phyloP scores from a whole-genome alignment of 2,888 invertebrate species.

The Augochlorella aurata region DNA sequence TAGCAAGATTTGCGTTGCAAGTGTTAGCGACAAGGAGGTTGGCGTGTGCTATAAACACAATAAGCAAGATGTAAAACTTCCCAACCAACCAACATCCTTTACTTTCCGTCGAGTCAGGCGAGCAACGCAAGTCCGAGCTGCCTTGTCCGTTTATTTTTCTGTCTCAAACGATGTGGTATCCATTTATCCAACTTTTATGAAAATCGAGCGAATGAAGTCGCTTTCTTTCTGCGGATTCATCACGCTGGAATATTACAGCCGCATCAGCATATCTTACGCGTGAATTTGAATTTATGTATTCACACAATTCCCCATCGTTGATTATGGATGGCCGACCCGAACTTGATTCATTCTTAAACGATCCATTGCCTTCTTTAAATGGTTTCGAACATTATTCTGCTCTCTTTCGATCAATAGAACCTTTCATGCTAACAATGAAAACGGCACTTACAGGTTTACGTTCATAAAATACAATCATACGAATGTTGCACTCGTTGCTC shows the following conservation, averaged over 20 bases:
- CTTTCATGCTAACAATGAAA: background rate
- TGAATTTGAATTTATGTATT: background rate
- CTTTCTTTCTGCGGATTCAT: background rate
- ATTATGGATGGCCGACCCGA: background rate
- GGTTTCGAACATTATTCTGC: background rate
- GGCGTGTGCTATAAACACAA: background rate
- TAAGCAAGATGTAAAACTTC: background rate
- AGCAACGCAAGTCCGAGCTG: background rate
- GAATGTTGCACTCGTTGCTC: background rate
- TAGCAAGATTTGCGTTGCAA: background rate
- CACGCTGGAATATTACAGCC: background rate
- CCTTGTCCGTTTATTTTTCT: background rate
- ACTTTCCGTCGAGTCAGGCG: background rate
- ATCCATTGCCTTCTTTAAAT: background rate
- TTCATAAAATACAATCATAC: background rate
- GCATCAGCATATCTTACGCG: slow-evolving; percentile 7
- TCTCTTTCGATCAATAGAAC: background rate
- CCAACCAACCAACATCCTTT: background rate
- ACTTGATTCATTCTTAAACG: background rate
- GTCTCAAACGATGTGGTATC: slow-evolving; percentile 1
- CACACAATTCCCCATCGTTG: background rate
- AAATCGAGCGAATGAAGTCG: background rate
- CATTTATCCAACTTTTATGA: slow-evolving; percentile 11
- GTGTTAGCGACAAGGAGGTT: background rate
- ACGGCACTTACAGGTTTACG: background rate